Conservation (phyloP, 2,888 invertebrate genomes). For the Chloroclysta siterata region DNA sequence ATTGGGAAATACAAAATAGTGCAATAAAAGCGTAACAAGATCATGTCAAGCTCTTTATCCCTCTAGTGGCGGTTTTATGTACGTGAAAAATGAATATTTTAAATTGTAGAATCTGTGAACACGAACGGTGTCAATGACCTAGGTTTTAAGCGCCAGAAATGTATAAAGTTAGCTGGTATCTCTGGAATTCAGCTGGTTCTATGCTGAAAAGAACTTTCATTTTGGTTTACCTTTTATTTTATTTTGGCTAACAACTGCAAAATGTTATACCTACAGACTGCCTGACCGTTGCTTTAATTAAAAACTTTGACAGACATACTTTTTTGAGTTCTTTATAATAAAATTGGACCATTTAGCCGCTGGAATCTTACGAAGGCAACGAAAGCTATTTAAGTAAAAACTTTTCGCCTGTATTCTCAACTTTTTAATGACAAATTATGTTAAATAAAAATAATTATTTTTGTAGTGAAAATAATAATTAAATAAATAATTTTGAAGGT, state of each 20-base stretch:
- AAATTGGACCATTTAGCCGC: no score
- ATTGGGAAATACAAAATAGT: not conserved
- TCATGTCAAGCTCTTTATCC: not conserved
- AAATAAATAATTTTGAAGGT: no score
- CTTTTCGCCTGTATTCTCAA: no score
- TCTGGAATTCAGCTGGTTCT: constrained; percentile 28
- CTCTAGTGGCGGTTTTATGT: not conserved
- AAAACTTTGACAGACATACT: not conserved
- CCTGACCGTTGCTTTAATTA: not conserved
- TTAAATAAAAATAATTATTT: no score
- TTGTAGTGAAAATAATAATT: no score
- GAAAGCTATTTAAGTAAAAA: no score
- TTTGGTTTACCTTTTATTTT: constrained; percentile 15
- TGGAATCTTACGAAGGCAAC: no score
- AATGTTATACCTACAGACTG: not conserved
- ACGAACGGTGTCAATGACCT: constrained; percentile 39
- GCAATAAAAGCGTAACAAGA: not conserved
- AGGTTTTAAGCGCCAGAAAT: constrained; percentile 30
- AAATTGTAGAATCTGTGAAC: constrained; percentile 28
- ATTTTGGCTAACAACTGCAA: constrained; percentile 9
- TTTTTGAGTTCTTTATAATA: no score
- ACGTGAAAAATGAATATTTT: constrained; percentile 33
- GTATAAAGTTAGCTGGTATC: constrained; percentile 27
- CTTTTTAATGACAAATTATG: no score
- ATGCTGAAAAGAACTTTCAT: constrained; percentile 23